phyloP scores from a whole-genome alignment of 2,888 invertebrate species.

The Brachypalpus laphriformis region DNA sequence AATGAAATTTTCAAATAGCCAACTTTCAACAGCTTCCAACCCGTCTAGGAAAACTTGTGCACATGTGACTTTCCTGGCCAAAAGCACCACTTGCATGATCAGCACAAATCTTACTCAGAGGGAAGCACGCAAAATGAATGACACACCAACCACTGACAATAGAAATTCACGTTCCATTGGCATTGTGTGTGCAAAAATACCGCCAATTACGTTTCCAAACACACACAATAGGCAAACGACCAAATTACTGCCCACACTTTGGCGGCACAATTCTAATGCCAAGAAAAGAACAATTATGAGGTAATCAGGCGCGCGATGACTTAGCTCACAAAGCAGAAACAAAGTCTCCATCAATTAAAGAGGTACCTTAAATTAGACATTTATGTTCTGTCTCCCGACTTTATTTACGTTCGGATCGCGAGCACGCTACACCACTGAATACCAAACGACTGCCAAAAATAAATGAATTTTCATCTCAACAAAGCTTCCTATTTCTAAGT shows the following conservation, averaged over 20 bases:
- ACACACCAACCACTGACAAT: background rate
- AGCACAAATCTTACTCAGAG: no score
- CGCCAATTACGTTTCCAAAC: conserved; percentile 7
- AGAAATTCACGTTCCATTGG: background rate
- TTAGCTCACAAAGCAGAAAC: background rate
- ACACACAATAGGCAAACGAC: background rate
- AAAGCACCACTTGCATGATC: background rate
- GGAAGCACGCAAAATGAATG: background rate
- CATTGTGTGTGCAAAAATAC: conserved; percentile 7
- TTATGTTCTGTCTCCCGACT: background rate
- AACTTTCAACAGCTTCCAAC: background rate
- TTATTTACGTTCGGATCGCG: background rate
- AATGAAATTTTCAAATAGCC: background rate
- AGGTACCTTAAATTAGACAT: conserved; percentile 41
- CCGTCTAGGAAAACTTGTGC: background rate
- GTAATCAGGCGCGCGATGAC: conserved; percentile 40
- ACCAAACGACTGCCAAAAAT: conserved; percentile 10
- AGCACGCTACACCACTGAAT: background rate
- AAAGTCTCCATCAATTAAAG: conserved; percentile 45
- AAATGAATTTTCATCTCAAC: background rate
- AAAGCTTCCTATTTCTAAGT: background rate
- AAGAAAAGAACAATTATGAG: conserved; percentile 49
- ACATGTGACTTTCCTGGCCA: background rate
- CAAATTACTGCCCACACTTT: conserved; percentile 34
- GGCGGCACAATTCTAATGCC: conserved; percentile 27